These are phyloP conservation scores for Bombus cullumanus DNA, from an alignment of 1,140 invertebrate species.

Conservation along the genomic window DNA sequence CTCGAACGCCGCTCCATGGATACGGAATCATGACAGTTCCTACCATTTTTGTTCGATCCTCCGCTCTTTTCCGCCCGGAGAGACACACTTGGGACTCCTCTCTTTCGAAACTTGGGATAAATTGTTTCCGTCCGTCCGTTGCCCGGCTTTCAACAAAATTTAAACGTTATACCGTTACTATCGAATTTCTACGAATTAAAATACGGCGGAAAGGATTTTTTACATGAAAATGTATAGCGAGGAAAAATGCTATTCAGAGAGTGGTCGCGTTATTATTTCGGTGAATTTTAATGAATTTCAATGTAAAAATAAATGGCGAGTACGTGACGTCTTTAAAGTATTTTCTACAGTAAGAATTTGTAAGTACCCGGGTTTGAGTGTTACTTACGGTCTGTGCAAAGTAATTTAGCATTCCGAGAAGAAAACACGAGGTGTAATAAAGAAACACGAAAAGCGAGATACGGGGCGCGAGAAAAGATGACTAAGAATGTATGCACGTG, in stretches of 20 bases:
- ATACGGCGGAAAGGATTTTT: not conserved
- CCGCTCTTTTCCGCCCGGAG: not conserved
- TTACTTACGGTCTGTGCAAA: not conserved
- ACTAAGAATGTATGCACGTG: too few species aligned
- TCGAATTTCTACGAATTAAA: not conserved
- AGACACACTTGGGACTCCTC: not conserved
- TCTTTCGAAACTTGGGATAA: conserved; percentile 5
- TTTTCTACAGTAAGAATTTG: too few species aligned
- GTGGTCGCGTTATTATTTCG: not conserved
- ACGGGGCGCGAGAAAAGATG: not conserved
- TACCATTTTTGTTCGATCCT: not conserved
- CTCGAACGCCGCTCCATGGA: not conserved
- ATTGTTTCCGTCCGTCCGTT: conserved; percentile 4
- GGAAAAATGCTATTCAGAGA: not conserved
- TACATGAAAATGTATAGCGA: too few species aligned
- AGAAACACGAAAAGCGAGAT: conserved; percentile 2
- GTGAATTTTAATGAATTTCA: not conserved
- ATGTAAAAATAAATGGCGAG: too few species aligned
- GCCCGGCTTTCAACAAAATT: conserved; percentile 3
- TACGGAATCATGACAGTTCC: conserved; percentile 32
- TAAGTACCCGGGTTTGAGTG: too few species aligned
- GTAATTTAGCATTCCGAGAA: conserved; percentile 12
- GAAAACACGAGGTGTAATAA: conserved; percentile 11
- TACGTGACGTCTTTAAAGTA: not conserved
- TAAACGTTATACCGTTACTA: not conserved